Evolutionary conservation across 2,113 vertebrate genomes (phyloP), one percentile per base, ranked within the genome.

Genomic region (Sialia sialis): DNA sequence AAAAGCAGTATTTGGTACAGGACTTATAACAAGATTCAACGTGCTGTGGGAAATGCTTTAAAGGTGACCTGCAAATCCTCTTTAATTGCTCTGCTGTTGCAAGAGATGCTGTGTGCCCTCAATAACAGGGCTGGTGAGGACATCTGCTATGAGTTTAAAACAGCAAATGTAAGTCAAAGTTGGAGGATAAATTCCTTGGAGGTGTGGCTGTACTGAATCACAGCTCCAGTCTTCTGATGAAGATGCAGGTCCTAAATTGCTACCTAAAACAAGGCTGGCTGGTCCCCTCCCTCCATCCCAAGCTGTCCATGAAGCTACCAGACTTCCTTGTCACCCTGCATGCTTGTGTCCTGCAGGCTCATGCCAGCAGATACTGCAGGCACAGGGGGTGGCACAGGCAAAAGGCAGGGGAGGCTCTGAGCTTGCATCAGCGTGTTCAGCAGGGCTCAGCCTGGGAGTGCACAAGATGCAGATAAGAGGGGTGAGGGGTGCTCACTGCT

Each of bases 21-120:
- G 64, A 78, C 60, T 88, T 91, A 44, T 56, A 95, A 94, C 95
- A 95, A 95, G 94, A 91, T 89, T 93, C 90, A 55, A 55, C 92
- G 92, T 97, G 95, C 95, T 91, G 68, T 95, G 94, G 94, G 95
- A 94, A 88, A 95, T 92, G 85, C 87, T 95, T 93, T 95, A 91
- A 89, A 96, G 96, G 95, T 97, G 95, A 97, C 96, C 95, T 51
- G 49, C 84, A 97, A 96, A 96, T 96, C 95, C 91, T 95, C 91
- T 48, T 80, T 96, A 96, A 96, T 97, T 95, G 94, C 94, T 69
- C 70, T 63, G 67, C 91, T 94, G 58, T 91, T 95, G 95, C 94
- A 93, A 96, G 64, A 83, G 39, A 70, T 88, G 70, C 72, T 68
- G 55, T 34, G 79, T 10, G 82, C 77, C 91, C 92, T 95, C 94